Evolutionary conservation across 2,113 vertebrate genomes (phyloP).

Genomic region (Sylvia atricapilla): DNA sequence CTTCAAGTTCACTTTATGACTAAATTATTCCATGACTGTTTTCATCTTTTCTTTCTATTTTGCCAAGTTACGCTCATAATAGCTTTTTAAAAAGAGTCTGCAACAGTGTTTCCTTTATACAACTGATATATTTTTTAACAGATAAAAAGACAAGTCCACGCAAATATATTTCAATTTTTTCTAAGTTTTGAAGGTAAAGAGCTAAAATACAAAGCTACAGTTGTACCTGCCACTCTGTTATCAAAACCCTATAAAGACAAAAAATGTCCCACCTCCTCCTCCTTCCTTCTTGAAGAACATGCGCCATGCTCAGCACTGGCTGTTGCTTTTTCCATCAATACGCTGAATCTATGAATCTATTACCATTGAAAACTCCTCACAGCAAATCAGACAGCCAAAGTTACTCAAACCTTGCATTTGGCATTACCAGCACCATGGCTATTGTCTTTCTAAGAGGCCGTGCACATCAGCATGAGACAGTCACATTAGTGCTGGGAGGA

Average conservation of each 20-base stretch:
- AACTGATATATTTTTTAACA: neutral
- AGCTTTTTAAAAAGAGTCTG: neutral
- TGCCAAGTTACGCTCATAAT: neutral
- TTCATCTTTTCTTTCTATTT: slow-evolving; percentile 22
- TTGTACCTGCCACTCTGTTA: neutral
- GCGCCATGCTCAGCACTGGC: neutral
- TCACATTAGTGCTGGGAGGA: neutral
- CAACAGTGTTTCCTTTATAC: neutral
- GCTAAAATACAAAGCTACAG: neutral
- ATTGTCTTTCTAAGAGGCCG: neutral
- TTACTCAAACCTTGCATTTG: neutral
- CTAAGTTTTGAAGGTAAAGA: neutral
- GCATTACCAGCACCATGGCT: neutral
- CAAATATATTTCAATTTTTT: neutral
- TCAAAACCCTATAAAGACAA: neutral
- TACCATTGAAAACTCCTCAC: neutral
- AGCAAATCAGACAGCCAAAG: neutral
- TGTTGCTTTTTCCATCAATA: neutral
- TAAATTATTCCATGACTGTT: slow-evolving; percentile 15
- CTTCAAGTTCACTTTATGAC: slow-evolving; percentile 31
- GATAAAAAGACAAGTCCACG: neutral
- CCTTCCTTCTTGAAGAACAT: neutral
- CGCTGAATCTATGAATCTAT: neutral
- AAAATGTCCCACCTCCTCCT: neutral
- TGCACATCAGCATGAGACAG: neutral